Percentiles rank a stretch among this genome's conserved stretches.
phyloP scores from a whole-genome alignment of 2,797 vertebrate genomes.

The Bucorvus abyssinicus region DNA sequence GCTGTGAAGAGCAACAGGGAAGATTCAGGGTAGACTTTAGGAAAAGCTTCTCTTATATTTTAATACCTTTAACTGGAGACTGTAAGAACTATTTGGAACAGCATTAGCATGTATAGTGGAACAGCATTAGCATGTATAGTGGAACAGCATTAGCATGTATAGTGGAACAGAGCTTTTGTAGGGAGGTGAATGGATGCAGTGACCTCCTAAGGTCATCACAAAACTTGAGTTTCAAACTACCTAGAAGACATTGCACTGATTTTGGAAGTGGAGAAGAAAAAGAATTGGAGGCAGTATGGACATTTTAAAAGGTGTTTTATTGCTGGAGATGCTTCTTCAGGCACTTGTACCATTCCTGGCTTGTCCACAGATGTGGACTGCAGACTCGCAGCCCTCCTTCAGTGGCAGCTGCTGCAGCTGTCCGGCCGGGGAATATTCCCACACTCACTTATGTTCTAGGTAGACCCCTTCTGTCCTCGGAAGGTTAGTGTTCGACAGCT shows the following conservation, averaged over 20 bases:
- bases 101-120: rapidly evolving
- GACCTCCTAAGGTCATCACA: background rate
- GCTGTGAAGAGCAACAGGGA: background rate
- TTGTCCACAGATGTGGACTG: background rate
- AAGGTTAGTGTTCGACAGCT: background rate
- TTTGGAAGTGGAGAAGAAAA: background rate
- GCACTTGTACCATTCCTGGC: background rate
- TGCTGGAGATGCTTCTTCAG: background rate
- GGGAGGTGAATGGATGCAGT: background rate
- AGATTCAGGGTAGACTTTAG: background rate
- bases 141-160: rapidly evolving
- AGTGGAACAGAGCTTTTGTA: background rate
- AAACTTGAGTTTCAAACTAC: background rate
- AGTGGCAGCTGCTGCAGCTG: background rate
- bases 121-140: rapidly evolving
- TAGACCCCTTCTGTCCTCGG: background rate
- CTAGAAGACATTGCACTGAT: background rate
- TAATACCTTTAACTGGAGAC: background rate
- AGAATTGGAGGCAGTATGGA: background rate
- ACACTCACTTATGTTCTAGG: background rate
- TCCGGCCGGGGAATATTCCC: background rate
- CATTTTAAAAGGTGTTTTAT: background rate
- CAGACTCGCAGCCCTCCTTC: background rate
- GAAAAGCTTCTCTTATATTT: background rate
- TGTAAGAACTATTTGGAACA: background rate